Conservation (phyloP, 2,113 vertebrate genomes). For the Scatophagus argus region DNA sequence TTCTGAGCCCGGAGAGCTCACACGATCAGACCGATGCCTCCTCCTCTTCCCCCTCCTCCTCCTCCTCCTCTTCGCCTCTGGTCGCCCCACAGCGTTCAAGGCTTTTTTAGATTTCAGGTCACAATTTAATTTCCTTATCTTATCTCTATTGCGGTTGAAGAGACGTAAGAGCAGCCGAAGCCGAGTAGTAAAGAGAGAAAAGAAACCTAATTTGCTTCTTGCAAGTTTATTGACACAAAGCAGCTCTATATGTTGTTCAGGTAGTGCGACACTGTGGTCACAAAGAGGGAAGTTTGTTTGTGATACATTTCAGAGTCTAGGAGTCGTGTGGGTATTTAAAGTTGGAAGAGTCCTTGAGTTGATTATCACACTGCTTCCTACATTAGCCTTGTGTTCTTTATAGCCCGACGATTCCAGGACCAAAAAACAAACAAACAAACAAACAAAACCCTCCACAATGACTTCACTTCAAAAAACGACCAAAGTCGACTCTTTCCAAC, state of each 20-base stretch:
- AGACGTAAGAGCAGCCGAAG: slow-evolving; percentile 43
- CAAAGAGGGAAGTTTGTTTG: slow-evolving; percentile 15
- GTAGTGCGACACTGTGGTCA: slow-evolving; percentile 2
- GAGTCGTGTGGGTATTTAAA: neutral
- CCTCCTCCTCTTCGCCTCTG: slow-evolving; percentile 40
- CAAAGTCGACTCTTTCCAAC: neutral
- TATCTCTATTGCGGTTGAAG: slow-evolving; percentile 70
- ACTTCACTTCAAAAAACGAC: neutral
- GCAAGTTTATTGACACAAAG: slow-evolving; percentile 29
- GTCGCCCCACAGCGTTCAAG: slow-evolving; percentile 59
- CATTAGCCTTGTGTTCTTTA: fast-evolving
- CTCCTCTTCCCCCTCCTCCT: slow-evolving; percentile 44
- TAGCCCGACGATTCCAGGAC: no score
- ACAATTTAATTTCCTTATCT: slow-evolving; percentile 78
- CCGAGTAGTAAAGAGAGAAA: slow-evolving; percentile 21
- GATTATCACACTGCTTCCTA: slow-evolving; percentile 8
- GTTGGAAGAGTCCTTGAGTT: neutral
- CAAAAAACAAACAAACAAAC: neutral
- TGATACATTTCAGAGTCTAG: neutral
- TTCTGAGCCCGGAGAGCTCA: slow-evolving; percentile 77
- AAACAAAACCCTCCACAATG: no score
- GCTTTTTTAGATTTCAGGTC: slow-evolving; percentile 69
- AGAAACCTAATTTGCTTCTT: slow-evolving; percentile 25
- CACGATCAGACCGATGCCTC: slow-evolving; percentile 68
- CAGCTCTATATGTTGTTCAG: slow-evolving; percentile 6